Evolutionary conservation across 2,888 invertebrate genomes (phyloP), one percentile per base, ranked within the genome.

Genomic region (Endomychus coccineus): DNA sequence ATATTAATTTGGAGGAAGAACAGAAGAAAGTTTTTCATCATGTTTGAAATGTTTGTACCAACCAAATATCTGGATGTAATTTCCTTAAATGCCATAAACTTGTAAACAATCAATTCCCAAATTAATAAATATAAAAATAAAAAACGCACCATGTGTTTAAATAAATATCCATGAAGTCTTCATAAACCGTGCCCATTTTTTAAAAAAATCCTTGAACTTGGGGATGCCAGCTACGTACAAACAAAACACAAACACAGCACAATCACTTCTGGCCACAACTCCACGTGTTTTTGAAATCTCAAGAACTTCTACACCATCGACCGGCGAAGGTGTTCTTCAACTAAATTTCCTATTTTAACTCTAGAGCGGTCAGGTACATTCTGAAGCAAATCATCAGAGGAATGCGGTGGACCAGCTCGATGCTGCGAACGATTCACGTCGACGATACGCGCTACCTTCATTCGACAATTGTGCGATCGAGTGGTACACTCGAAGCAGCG

Each of bases 291-390:
- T 45, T 44, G 47, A 53, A 49, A 42, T 47, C 47, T 33, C 27
- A 34, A 22, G 23, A 37, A 15, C 30, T 25, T 9, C 7, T 25
- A 27, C 38, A 45, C 46, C 39, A 46, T 42, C 56, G 44, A 52
- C 63, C 62, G 62, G 59, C 61, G 49, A 51, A 56, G 58, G 54
- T 55, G 53, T 58, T 56, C 58, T 56, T 59, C 59, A 51, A 62
- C 62, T 62, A 53, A 58, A 61, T 55, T 59, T 55, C 58, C 58
- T 54, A 56, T 58, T 59, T 60, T 55, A 56, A 58, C 58, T 61
- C 55, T 50, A 53, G 55, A 60, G 59, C 63, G 63, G 64, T 64
- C 63, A 64, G 62, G 63, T 64, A 65, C 61, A 64, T 58, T 64
- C 64, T 58, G 54, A 55, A 51, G 61, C 59, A 61, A 62, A 64